Conservation (phyloP, 2,888 invertebrate species). For the Carpatolechia fugitivella region DNA sequence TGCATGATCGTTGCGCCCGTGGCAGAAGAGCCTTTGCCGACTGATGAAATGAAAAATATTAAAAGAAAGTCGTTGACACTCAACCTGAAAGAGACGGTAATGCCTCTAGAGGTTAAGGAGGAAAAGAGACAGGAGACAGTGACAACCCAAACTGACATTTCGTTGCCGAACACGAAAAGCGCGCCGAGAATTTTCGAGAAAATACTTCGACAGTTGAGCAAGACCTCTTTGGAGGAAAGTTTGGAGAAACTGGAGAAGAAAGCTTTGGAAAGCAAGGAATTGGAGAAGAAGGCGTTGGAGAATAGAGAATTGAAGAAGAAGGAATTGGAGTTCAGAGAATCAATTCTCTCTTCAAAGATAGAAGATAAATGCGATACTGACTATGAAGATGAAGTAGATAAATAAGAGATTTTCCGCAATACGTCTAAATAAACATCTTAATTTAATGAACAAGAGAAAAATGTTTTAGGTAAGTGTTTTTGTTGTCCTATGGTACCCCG, state of each 20-base stretch:
- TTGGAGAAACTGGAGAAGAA: conserved; percentile 26
- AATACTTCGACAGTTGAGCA: conserved; percentile 63
- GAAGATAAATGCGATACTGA: too few relatives aligned
- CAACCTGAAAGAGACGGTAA: conserved; percentile 55
- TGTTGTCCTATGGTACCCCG: too few relatives aligned
- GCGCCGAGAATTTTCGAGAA: conserved; percentile 73
- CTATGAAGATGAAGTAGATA: too few relatives aligned
- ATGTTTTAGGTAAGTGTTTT: too few relatives aligned
- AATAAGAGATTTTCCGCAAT: too few relatives aligned
- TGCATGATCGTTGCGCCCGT: neutral
- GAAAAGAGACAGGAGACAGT: conserved; percentile 57
- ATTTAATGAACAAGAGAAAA: neutral
- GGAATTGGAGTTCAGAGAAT: neutral
- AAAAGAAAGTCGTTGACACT: conserved; percentile 58
- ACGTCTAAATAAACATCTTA: too few relatives aligned
- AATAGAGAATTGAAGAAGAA: conserved; percentile 12
- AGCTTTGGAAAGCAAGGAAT: conserved; percentile 10
- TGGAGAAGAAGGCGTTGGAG: conserved; percentile 12
- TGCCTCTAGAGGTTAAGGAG: conserved; percentile 46
- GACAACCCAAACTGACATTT: conserved; percentile 70
- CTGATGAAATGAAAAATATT: conserved; percentile 30
- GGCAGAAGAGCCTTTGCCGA: conserved; percentile 20
- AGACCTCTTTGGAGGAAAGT: conserved; percentile 56
- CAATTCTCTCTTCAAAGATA: too few relatives aligned
- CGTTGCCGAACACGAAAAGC: conserved; percentile 68